Evolutionary conservation across 1,140 invertebrate species (phyloP), one percentile per base, ranked within the genome.

Genomic region (Oncopodura yosiiana): DNA sequence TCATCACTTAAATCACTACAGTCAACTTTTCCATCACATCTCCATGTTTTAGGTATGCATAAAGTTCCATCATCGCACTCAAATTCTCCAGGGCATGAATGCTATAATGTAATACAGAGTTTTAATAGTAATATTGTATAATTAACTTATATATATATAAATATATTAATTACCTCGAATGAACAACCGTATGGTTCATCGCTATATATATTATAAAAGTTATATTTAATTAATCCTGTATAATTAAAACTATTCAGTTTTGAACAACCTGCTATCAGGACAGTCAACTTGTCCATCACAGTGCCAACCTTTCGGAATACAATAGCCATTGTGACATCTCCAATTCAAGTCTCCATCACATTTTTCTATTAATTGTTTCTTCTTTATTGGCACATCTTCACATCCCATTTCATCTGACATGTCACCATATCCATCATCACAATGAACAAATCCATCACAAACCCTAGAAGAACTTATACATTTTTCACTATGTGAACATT

Each of bases 1-100:
- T 94, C 89, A 69, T 94, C 90, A 65, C 88, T 87, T 4, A 81
- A 80, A 39, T 87, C 80, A 0, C 77, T 76, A 69, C 90, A 94
- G 64, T 94, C 90, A 1, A 80, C 75, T 27, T 82, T 78, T 5
- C 84, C 85, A 68, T 94, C 87, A 67, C 90, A 94, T 0, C 45
- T 41, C 56, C 49, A 57, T 4, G 57, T 51, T 2, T 2, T 12
- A 12, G 46, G 14, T 39, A 59, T 53, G n/a, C 49, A 55, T 32
- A 56, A 12, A 6, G 41, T 18, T 39, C 8, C 30, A n/a, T 32
- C 9, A 14, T 70, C 71, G 68, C 85, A 90, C 66, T 82, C 81
- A 73, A 90, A 91, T 69, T 84, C 83, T 0, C 78, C 80, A 38
- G 83, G n/a, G n/a, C 82, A 50, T 79, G 74, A 61, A 78, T 77